Evolutionary conservation across 2,113 vertebrate genomes (phyloP).

Genomic region (Vulpes lagopus): DNA sequence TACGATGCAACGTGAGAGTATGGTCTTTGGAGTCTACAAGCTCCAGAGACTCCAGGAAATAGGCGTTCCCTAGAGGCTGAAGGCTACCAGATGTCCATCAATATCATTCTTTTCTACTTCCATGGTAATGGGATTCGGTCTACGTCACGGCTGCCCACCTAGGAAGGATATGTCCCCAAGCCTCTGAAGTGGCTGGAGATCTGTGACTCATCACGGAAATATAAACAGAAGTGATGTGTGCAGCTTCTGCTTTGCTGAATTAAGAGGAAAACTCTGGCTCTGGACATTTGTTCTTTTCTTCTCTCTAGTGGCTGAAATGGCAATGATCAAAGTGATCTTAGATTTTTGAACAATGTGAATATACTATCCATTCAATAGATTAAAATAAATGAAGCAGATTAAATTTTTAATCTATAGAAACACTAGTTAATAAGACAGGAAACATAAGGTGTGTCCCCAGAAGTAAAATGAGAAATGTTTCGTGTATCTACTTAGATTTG

Average conservation of each 20-base stretch:
- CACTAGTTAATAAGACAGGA: background rate
- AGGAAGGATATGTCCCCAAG: background rate
- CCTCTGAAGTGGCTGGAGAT: too few species aligned
- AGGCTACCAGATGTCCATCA: background rate
- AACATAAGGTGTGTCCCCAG: background rate
- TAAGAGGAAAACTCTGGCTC: background rate
- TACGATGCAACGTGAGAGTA: background rate
- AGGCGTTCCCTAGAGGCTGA: background rate
- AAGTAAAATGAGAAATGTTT: conserved; percentile 14
- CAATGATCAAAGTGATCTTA: background rate
- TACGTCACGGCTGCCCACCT: background rate
- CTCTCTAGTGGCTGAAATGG: background rate
- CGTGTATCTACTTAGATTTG: background rate
- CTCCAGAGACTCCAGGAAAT: background rate
- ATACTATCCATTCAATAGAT: conserved; percentile 4
- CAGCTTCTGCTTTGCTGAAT: background rate
- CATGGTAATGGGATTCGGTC: background rate
- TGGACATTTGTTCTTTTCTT: background rate
- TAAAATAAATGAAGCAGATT: background rate
- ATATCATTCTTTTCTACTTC: background rate
- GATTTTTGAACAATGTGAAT: background rate
- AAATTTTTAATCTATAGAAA: background rate
- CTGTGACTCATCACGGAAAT: background rate
- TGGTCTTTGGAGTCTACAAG: background rate
- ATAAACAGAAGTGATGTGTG: background rate